Percentiles rank a stretch among this genome's conserved stretches.
These are phyloP conservation scores for Tipula vernalis DNA, from an alignment of 2,888 invertebrate genomes.

Conservation along the genomic window DNA sequence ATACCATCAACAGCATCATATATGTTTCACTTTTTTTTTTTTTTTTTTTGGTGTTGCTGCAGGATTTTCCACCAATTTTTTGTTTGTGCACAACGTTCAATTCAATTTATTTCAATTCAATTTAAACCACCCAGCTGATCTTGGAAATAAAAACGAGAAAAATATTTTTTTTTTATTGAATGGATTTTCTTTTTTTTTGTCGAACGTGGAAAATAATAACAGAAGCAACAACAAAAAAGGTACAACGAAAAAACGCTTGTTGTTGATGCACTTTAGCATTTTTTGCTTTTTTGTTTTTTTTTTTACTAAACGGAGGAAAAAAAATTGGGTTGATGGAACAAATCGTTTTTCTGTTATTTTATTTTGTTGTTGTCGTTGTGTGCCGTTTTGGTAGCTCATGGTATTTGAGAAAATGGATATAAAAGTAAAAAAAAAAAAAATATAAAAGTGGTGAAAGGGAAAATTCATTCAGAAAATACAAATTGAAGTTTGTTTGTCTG, in stretches of 20 bases:
- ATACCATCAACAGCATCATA: background rate
- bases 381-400: background rate
- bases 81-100: background rate
- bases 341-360: slow-evolving; percentile 7
- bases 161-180: background rate
- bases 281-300: background rate
- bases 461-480: background rate
- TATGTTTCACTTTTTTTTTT: background rate
- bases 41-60: background rate
- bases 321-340: slow-evolving; percentile 8
- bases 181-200: background rate
- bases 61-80: background rate
- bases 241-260: background rate
- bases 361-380: background rate
- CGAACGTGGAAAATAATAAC: slow-evolving; percentile 8
- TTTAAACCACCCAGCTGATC: slow-evolving; percentile 5
- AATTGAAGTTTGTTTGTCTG: background rate
- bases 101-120: slow-evolving; percentile 9
- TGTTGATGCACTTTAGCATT: slow-evolving; percentile 7
- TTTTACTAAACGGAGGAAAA: background rate
- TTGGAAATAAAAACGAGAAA: background rate
- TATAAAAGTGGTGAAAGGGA: background rate
- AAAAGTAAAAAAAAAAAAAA: background rate
- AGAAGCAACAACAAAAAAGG: background rate
- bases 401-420: background rate